These are phyloP conservation scores for Chaenocephalus aceratus DNA, from an alignment of 2,113 vertebrate genomes.

Conservation along the genomic window DNA sequence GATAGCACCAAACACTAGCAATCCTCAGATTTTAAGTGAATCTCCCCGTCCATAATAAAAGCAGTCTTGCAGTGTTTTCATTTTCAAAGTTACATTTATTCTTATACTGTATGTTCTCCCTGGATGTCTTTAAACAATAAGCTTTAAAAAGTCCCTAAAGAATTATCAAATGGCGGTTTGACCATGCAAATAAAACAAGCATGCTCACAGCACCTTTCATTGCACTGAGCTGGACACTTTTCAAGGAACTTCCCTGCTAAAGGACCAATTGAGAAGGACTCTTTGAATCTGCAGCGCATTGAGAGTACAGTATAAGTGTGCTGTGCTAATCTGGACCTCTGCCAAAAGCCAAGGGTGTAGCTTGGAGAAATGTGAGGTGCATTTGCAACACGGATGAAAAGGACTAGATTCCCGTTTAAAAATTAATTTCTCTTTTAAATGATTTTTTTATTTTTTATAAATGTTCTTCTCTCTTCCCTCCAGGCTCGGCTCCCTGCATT, in stretches of 20 bases:
- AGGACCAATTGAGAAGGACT: constrained; percentile 6
- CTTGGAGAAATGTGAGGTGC: constrained; percentile 35
- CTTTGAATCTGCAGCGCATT: constrained; percentile 23
- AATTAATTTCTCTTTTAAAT: constrained; percentile 9
- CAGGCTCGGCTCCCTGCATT: constrained; percentile 84
- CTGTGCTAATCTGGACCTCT: constrained; percentile 12
- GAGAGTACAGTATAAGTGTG: constrained; percentile 2
- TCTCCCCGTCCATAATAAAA: neutral
- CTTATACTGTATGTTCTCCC: neutral
- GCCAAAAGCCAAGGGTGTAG: constrained; percentile 30
- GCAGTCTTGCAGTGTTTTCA: no score
- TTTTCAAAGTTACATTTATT: neutral
- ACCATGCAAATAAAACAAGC: no score
- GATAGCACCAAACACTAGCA: neutral
- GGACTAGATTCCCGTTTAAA: constrained; percentile 26
- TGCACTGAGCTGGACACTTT: constrained; percentile 1
- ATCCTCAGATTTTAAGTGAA: neutral
- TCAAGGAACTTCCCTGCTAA: neutral
- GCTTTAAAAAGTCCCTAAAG: no score
- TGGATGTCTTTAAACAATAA: neutral
- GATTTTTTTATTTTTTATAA: neutral
- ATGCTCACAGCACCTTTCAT: no score
- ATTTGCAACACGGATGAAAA: constrained; percentile 44
- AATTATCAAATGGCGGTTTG: no score
- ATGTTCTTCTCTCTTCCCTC: neutral